phyloP scores from a whole-genome alignment of 2,797 vertebrate species.

The Pseudotriccus pelzelni region DNA sequence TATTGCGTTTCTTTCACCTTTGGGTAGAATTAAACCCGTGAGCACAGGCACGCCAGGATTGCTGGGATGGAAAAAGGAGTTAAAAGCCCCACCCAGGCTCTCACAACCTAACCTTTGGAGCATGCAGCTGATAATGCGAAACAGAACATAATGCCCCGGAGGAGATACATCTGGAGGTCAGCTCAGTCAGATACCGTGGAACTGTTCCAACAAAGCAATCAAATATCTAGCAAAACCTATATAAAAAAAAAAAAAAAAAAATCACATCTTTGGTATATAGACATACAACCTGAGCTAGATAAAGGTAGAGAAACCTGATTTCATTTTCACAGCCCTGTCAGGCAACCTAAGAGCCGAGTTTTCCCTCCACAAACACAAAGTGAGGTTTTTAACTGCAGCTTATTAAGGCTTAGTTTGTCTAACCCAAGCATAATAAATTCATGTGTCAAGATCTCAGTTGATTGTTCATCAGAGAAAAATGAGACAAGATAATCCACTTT shows the following conservation, averaged over 20 bases:
- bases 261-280: conserved; percentile 30
- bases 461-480: conserved; percentile 59
- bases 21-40: not conserved
- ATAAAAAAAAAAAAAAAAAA: not conserved
- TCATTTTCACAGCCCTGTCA: not conserved
- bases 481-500: conserved; percentile 64
- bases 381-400: conserved; percentile 30
- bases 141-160: conserved; percentile 59
- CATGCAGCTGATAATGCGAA: conserved; percentile 61
- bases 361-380: not conserved
- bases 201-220: conserved; percentile 67
- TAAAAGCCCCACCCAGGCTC: conserved; percentile 56
- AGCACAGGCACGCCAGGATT: not conserved
- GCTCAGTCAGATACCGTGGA: conserved; percentile 54
- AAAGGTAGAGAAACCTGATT: conserved; percentile 5
- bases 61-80: conserved; percentile 39
- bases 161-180: conserved; percentile 67
- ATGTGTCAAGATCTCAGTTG: conserved; percentile 31
- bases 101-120: conserved; percentile 65
- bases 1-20: not conserved
- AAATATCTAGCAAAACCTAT: conserved; percentile 64
- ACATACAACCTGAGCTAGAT: conserved; percentile 12
- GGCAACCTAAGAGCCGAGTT: not conserved
- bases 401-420: conserved; percentile 56
- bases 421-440: conserved; percentile 59